Evolutionary conservation across 2,113 vertebrate genomes (phyloP), one percentile per base, ranked within the genome.

Genomic region (Sterna hirundo): DNA sequence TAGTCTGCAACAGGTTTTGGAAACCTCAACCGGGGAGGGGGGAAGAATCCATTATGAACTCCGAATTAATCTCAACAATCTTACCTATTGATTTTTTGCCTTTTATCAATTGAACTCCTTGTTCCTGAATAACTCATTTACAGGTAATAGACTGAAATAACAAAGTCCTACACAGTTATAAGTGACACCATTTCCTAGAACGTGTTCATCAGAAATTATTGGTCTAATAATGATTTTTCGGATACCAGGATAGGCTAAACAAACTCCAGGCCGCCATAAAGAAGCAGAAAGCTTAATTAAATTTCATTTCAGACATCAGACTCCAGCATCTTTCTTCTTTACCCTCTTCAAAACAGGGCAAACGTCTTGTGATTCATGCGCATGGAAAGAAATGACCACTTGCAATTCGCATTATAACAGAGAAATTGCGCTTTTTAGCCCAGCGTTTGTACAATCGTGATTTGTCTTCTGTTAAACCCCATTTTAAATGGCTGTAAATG

Each of bases 81-180:
- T 93, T 29, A 75, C 72, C 46, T 72, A 97, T 93, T 58, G 96
- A 97, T 95, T 96, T 96, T 77, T 86, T 42, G 60, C 80, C 60
- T 91, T 87, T 91, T 91, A 96, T 94, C 91, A 93, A 79, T 91
- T 92, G 85, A 96, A 79, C 74, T 94, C 21, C 96, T 96, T 95
- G 94, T 93, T 96, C 75, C 55, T 66, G 70, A 92, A 89, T 91
- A 95, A 97, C 55, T 95, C 95, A 97, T 95, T 86, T 89, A 30
- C 77, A 95, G 94, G 94, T 89, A 93, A 97, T 72, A 91, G 87
- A 91, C 84, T 95, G 85, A 91, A 96, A 92, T 40, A 89, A 68
- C 60, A 1, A 29, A 94, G 83, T 81, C 80, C 86, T 83, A 75
- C 92, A 46, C 78, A 16, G 54, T 79, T 87, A 81, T 69, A 90